Conservation (phyloP, 92 coral and sea anemone genomes). For the Umimayanthus kanabou region DNA sequence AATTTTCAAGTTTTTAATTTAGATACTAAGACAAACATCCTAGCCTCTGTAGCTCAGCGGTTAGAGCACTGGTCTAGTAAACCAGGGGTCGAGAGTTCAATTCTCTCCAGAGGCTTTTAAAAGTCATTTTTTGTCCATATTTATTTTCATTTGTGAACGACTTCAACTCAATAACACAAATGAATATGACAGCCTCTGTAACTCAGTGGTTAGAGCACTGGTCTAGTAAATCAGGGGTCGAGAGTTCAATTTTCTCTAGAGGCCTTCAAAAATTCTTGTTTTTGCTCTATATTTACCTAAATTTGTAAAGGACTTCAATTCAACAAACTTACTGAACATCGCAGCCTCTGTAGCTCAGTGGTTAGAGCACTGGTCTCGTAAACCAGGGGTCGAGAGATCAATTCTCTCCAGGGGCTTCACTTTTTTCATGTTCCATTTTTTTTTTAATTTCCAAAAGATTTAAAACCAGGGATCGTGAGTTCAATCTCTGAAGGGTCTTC, state of each 20-base stretch:
- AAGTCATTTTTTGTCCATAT: too few species aligned
- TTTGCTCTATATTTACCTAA: too few species aligned
- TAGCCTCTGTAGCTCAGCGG: conserved; percentile 76
- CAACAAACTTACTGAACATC: too few species aligned
- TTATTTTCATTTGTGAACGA: too few species aligned
- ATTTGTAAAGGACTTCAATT: too few species aligned
- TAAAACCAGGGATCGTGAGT: conserved; percentile 64
- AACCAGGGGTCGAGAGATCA: conserved; percentile 74
- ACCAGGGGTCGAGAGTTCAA: conserved; percentile 95
- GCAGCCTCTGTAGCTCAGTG: too few species aligned
- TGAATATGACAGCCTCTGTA: conserved; percentile 6
- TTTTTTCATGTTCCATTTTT: too few species aligned
- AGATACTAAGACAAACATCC: too few species aligned
- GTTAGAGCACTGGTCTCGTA: conserved; percentile 65
- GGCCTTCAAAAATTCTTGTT: not conserved
- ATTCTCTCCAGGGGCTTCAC: conserved; percentile 35
- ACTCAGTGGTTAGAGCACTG: conserved; percentile 75
- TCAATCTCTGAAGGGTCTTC: not conserved
- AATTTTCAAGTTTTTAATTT: too few species aligned
- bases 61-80: conserved; percentile 94
- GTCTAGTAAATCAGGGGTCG: conserved; percentile 74
- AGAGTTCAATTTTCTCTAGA: conserved; percentile 72
- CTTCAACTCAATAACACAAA: too few species aligned
- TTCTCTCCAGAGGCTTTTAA: conserved; percentile 49
- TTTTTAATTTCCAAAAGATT: too few species aligned